Conservation (phyloP, 1,140 invertebrate genomes). For the Ceratosolen solmsi region DNA sequence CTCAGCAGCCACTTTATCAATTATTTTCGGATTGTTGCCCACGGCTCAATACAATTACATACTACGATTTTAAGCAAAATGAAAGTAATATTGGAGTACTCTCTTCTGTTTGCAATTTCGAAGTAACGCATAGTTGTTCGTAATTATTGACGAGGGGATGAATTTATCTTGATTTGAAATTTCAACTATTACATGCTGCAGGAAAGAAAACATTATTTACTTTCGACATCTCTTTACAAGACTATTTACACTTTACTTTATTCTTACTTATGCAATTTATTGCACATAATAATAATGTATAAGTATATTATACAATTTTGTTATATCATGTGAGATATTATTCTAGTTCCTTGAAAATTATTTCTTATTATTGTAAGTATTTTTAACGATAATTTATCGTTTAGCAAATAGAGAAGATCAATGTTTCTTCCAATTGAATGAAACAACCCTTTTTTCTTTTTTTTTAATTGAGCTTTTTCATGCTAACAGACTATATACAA, state of each 20-base stretch:
- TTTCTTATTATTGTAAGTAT: background rate
- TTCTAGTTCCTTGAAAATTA: background rate
- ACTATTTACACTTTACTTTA: no score
- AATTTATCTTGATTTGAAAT: background rate
- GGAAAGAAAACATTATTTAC: background rate
- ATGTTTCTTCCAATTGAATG: background rate
- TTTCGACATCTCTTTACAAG: no score
- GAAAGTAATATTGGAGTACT: constrained; percentile 8
- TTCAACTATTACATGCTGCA: background rate
- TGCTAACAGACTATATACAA: no score
- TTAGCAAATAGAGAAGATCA: background rate
- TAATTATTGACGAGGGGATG: background rate
- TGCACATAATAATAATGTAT: background rate
- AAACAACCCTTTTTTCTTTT: no score
- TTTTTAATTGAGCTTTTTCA: no score
- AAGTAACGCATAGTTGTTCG: background rate
- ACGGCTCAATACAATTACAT: background rate
- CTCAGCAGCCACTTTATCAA: background rate
- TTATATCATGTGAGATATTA: background rate
- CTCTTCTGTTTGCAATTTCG: constrained; percentile 2
- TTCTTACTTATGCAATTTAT: background rate
- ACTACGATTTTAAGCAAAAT: background rate
- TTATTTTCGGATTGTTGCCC: constrained; percentile 11
- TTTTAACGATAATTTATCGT: background rate
- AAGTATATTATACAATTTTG: background rate